A percentile compares a stretch with the other conserved stretches of the same genome.
phyloP scores from a whole-genome alignment of 2,797 vertebrate species.

The Yasuhikotakia modesta region DNA sequence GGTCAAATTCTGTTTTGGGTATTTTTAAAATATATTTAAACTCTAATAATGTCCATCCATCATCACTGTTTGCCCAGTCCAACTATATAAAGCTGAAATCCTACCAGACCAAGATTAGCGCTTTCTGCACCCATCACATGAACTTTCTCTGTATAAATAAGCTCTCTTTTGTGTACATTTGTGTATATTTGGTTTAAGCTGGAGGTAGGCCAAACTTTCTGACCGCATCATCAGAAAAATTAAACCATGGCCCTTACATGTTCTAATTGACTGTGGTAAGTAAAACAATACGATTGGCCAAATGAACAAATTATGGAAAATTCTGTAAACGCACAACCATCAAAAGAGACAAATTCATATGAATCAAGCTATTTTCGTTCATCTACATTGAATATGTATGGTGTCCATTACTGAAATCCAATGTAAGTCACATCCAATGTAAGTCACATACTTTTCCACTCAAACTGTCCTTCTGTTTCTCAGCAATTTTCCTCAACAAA shows the following conservation, averaged over 20 bases:
- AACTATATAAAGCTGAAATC: slow-evolving; percentile 43
- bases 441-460: background rate
- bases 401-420: background rate
- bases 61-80: slow-evolving; percentile 21
- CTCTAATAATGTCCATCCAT: slow-evolving; percentile 25
- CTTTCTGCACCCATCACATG: slow-evolving; percentile 10
- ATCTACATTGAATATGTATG: background rate
- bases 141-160: slow-evolving; percentile 38
- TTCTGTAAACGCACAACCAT: slow-evolving; percentile 1
- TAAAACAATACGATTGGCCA: background rate
- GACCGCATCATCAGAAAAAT: slow-evolving; percentile 10
- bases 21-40: slow-evolving; percentile 39
- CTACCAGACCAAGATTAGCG: slow-evolving; percentile 40
- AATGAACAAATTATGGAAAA: background rate
- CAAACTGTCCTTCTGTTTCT: background rate
- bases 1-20: slow-evolving; percentile 32
- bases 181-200: slow-evolving; percentile 61
- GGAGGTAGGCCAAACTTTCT: slow-evolving; percentile 55
- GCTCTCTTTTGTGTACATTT: slow-evolving; percentile 27
- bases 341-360: background rate
- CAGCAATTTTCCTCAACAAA: background rate
- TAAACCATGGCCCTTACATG: background rate
- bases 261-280: background rate
- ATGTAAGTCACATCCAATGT: background rate
- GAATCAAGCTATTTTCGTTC: background rate